phyloP scores from a whole-genome alignment of 2,113 vertebrate species.

The Setophaga kirtlandii region DNA sequence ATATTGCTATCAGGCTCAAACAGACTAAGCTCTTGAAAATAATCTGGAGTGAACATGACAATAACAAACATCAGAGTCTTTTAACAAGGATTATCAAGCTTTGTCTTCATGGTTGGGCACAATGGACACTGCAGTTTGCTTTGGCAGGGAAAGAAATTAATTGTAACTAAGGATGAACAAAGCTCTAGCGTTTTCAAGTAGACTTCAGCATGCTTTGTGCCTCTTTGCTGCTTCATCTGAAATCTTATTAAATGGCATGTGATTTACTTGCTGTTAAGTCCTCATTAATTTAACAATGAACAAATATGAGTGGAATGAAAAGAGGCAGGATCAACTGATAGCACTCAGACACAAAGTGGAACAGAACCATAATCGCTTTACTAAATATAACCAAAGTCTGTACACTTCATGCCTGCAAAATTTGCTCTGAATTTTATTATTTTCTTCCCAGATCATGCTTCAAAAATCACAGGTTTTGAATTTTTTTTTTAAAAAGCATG shows the following conservation, averaged over 20 bases:
- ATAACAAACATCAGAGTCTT: not conserved
- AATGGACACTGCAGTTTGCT: not conserved
- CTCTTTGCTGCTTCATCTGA: conserved; percentile 7
- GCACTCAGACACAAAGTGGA: not conserved
- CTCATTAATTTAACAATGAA: conserved; percentile 37
- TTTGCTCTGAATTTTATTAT: not conserved
- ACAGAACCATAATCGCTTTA: not conserved
- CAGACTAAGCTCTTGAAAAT: not conserved
- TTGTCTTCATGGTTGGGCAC: not conserved
- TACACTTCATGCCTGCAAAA: not conserved
- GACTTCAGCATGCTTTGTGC: not conserved
- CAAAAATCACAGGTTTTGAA: not conserved
- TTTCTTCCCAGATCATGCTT: not conserved
- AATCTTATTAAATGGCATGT: conserved; percentile 31
- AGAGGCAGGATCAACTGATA: conserved; percentile 5
- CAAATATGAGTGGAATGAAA: conserved; percentile 33
- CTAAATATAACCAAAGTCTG: not conserved
- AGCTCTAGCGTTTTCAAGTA: not conserved
- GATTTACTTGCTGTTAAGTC: conserved; percentile 17
- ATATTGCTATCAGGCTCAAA: not conserved
- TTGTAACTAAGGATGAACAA: not conserved
- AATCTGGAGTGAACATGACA: not conserved
- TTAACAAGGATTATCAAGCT: not conserved
- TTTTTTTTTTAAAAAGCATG: not conserved
- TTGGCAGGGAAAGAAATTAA: not conserved